Percentiles rank a stretch among this genome's conserved stretches.
Conservation (phyloP, 2,113 vertebrate species). For the Trochalopteron elliotii region DNA sequence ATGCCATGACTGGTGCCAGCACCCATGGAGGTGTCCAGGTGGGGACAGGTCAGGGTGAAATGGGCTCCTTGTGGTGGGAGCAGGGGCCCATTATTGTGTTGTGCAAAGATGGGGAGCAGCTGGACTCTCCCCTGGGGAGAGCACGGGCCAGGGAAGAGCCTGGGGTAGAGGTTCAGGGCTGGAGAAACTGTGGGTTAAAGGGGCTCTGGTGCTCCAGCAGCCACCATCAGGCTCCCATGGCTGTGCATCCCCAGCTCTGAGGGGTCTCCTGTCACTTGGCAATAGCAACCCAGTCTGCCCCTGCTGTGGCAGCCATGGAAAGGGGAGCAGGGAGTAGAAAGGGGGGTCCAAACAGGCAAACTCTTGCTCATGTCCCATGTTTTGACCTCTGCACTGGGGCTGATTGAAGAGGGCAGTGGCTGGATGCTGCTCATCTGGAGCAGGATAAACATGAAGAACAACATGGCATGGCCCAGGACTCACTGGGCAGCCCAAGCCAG, state of each 20-base stretch:
- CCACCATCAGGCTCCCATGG: not conserved
- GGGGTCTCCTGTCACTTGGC: not conserved
- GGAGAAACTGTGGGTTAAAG: not conserved
- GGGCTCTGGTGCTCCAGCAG: not conserved
- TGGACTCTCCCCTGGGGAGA: not conserved
- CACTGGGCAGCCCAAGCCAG: not conserved
- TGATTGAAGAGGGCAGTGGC: not conserved
- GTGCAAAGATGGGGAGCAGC: not conserved
- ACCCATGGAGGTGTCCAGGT: not conserved
- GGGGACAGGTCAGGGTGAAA: not conserved
- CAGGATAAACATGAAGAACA: not conserved
- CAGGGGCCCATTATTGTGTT: not conserved
- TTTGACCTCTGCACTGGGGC: not conserved
- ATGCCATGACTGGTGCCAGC: not conserved
- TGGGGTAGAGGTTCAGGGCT: not conserved
- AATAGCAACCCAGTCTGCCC: not conserved
- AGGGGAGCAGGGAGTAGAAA: not conserved
- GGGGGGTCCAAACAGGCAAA: not conserved
- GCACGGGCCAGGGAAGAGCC: not conserved
- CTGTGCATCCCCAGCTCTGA: fast-evolving
- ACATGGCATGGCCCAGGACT: not conserved
- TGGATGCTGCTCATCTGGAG: not conserved
- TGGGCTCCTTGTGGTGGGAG: not conserved
- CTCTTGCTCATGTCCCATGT: not conserved
- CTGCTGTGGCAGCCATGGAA: not conserved